Conservation (phyloP, 2,888 invertebrate genomes). For the Trissolcus japonicus region DNA sequence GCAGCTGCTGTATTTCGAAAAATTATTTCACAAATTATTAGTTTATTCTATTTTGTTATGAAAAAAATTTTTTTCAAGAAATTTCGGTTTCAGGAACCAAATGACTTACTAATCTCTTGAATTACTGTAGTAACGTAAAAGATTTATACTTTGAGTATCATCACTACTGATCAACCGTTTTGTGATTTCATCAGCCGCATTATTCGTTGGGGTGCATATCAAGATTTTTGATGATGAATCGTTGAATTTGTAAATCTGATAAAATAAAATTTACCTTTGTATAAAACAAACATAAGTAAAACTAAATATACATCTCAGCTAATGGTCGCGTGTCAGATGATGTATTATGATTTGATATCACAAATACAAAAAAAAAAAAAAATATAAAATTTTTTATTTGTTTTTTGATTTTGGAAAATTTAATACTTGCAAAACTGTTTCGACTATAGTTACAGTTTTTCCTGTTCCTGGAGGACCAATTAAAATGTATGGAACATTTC, state of each 20-base stretch:
- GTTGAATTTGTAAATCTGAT: constrained; percentile 66
- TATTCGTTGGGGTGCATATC: constrained; percentile 84
- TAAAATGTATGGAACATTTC: constrained; percentile 86
- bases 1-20: neutral
- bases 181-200: constrained; percentile 84
- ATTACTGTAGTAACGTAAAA: constrained; percentile 57
- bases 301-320: no score
- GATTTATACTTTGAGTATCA: constrained; percentile 61
- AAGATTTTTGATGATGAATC: constrained; percentile 78
- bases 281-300: no score
- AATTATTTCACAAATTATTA: constrained; percentile 4
- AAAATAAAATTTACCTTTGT: no score
- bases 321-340: no score
- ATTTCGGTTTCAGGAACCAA: no score
- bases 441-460: constrained; percentile 51
- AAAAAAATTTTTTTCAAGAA: neutral
- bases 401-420: neutral
- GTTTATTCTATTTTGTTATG: neutral
- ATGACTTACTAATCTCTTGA: constrained; percentile 58
- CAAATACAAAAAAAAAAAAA: no score
- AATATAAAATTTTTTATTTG: neutral
- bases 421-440: constrained; percentile 39
- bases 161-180: constrained; percentile 72
- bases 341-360: no score
- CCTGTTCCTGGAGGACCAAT: constrained; percentile 79